Evolutionary conservation across 2,888 invertebrate species (phyloP).

Genomic region (Acleris sparsana): DNA sequence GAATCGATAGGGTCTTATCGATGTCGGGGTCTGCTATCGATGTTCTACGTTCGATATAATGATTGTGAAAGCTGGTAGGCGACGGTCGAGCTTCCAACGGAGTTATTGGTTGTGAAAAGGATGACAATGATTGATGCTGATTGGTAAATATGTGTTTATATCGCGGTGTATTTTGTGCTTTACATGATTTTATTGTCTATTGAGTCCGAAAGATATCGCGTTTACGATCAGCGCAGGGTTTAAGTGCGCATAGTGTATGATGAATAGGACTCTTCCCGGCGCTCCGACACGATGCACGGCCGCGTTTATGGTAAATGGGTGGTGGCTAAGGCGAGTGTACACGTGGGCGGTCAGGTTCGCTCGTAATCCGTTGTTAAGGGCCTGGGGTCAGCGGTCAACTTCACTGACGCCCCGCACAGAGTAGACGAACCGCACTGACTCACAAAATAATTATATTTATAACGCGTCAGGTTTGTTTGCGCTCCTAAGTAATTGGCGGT

Average conservation of each 20-base stretch:
- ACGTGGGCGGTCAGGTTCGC: conserved; percentile 78
- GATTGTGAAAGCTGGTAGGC: conserved; percentile 64
- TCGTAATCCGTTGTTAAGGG: conserved; percentile 65
- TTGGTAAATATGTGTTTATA: conserved; percentile 42
- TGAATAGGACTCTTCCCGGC: conserved; percentile 33
- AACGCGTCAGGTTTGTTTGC: conserved; percentile 61
- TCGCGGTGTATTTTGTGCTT: conserved; percentile 38
- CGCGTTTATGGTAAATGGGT: conserved; percentile 41
- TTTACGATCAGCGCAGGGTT: conserved; percentile 14
- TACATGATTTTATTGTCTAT: conserved; percentile 39
- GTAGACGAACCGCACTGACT: conserved; percentile 65
- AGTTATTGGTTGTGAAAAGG: conserved; percentile 50
- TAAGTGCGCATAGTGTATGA: conserved; percentile 25
- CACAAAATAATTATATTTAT: conserved; percentile 65
- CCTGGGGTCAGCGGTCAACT: conserved; percentile 60
- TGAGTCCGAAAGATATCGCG: conserved; percentile 42
- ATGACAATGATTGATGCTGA: conserved; percentile 59
- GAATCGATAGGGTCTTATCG: conserved; percentile 62
- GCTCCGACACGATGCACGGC: conserved; percentile 47
- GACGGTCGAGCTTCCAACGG: conserved; percentile 46
- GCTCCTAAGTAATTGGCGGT: conserved; percentile 64
- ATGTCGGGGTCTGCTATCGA: conserved; percentile 54
- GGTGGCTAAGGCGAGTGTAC: conserved; percentile 46
- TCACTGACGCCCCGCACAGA: conserved; percentile 55
- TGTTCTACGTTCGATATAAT: conserved; percentile 55